Conservation (phyloP, 2,888 invertebrate genomes). For the Ornithoptera alexandrae region DNA sequence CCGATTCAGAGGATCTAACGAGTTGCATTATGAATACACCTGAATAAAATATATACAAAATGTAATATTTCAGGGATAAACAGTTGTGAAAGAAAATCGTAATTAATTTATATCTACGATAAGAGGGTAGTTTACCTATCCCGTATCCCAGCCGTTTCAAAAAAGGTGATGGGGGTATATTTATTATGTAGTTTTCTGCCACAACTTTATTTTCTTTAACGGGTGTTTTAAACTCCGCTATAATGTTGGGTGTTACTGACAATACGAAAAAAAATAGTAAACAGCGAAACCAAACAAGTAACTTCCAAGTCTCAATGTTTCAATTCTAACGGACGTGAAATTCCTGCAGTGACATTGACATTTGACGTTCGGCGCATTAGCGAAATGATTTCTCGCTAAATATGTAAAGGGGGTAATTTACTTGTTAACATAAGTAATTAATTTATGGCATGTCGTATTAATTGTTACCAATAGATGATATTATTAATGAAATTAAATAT, state of each 20-base stretch:
- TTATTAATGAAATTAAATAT: no score
- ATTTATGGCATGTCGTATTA: no score
- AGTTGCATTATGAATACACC: conserved; percentile 89
- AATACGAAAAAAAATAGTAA: background rate
- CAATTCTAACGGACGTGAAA: background rate
- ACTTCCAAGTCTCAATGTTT: background rate
- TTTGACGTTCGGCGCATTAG: background rate
- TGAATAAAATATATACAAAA: conserved; percentile 44
- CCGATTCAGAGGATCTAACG: conserved; percentile 84
- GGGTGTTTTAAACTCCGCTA: conserved; percentile 65
- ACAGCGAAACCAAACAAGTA: background rate
- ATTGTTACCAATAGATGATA: no score
- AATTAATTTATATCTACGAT: no score
- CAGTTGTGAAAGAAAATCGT: no score
- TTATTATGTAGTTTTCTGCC: conserved; percentile 53
- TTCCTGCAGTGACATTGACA: background rate
- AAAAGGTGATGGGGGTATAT: conserved; percentile 87
- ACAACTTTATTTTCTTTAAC: conserved; percentile 50
- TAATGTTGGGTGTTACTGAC: conserved; percentile 10
- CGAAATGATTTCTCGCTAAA: background rate
- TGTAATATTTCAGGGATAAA: no score
- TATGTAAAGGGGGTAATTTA: no score
- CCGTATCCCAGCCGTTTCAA: conserved; percentile 87
- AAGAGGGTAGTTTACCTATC: conserved; percentile 76
- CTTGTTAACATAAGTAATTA: no score